Base-by-base conservation (phyloP, 2,888 invertebrate species). In the Agrotis segetum region DNA sequence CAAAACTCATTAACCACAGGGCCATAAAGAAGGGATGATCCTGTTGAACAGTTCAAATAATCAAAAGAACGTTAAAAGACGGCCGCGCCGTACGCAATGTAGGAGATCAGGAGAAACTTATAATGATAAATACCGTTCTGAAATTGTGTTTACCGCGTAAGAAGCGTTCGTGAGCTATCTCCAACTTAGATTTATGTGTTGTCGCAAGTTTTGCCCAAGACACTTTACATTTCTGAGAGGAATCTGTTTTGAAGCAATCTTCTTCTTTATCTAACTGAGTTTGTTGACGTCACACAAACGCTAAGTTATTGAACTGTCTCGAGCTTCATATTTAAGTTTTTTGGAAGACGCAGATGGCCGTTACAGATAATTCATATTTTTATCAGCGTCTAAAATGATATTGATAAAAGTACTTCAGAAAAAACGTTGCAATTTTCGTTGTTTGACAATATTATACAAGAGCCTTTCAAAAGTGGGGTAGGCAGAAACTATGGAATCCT, bases 171-270 rank as follows among this genome's bases (percentile, higher is more conserved):
- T 52, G 77, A 78, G 66, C 79, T 64, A 78, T 73, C 74, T 55
- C 53, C 52, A 47, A 64, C 56, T 82, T 53, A 67, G 64, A 79
- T 79, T 72, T 79, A 82, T 78, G 61, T 72, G 74, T 62, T 78
- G 63, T 72, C 79, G 63, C 64, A 50, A 78, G 40, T 82, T 72
- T 40, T 78, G 58, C 61, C 61, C 47, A 56, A 58, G 40, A 58
- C 16, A 66, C 66, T 71, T 82, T 64, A 65, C 77, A 71, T 65
- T 77, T 50, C 34, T 44, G 40, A 50, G 52, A 69, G 24, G 47
- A 82, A 66, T 72, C 60, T 82, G 79, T 78, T 82, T 68, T 78
- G 49, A 58, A 65, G 47, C 24, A 67, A 79, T 67, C 58, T 67
- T 67, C 46, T 53, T 24, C 19, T 82, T 67, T 58, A 61, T 78